A percentile compares a stretch with the other conserved stretches of the same genome.
These are phyloP conservation scores for Polypterus bichir DNA, from an alignment of 2,113 vertebrate genomes.

Conservation along the genomic window DNA sequence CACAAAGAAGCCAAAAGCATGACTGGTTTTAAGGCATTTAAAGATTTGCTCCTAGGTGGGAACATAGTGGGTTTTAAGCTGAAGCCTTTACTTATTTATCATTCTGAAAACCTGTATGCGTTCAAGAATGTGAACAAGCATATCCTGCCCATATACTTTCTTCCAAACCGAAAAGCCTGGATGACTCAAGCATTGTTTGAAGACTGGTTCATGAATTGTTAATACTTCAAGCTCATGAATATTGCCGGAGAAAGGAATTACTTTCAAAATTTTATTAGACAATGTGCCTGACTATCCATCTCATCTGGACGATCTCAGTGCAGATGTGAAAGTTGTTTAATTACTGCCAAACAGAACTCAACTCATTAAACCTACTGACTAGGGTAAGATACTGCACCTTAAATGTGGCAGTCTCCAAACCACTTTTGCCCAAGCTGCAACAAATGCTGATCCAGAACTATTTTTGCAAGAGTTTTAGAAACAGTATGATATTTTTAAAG, in stretches of 20 bases:
- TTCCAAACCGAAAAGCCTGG: conserved; percentile 10
- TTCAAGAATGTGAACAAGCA: conserved; percentile 11
- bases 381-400: conserved; percentile 5
- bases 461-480: conserved; percentile 5
- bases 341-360: conserved; percentile 5
- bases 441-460: neutral
- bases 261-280: conserved; percentile 13
- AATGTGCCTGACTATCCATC: conserved; percentile 15
- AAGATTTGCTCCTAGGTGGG: conserved; percentile 12
- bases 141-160: conserved; percentile 6
- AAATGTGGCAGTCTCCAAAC: conserved; percentile 6
- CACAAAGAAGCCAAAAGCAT: conserved; percentile 1
- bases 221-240: neutral
- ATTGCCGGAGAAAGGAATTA: conserved; percentile 5
- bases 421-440: conserved; percentile 5
- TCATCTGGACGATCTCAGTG: conserved; percentile 4
- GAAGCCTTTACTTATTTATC: conserved; percentile 12
- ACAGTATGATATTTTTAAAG: conserved; percentile 9
- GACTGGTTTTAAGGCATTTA: conserved; percentile 13
- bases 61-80: conserved; percentile 13
- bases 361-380: conserved; percentile 9
- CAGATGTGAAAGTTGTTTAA: conserved; percentile 9
- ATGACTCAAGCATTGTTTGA: conserved; percentile 10
- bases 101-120: conserved; percentile 5
- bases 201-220: conserved; percentile 7